Percentiles rank a stretch among this genome's conserved stretches.
phyloP scores from a whole-genome alignment of 2,113 vertebrate genomes.

The Pongo abelii region DNA sequence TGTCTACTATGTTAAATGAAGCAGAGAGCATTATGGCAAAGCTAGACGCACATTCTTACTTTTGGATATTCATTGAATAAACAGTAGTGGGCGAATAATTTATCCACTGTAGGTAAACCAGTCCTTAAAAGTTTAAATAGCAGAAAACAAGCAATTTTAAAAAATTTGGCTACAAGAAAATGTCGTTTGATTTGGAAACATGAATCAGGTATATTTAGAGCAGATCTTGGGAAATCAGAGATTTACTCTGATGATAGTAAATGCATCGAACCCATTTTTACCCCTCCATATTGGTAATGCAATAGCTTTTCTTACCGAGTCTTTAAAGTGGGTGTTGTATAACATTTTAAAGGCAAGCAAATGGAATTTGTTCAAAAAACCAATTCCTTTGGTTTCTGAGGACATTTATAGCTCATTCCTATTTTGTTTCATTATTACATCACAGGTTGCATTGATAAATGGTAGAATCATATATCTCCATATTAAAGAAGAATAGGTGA shows the following conservation, averaged over 20 bases:
- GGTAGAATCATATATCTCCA: constrained; percentile 9
- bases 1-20: neutral
- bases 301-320: neutral
- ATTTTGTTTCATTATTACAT: constrained; percentile 53
- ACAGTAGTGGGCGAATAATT: neutral
- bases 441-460: neutral
- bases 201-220: neutral
- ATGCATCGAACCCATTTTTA: neutral
- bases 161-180: neutral
- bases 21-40: neutral
- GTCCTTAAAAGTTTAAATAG: constrained; percentile 19
- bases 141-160: neutral
- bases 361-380: neutral
- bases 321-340: neutral
- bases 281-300: neutral
- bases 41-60: neutral
- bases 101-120: neutral
- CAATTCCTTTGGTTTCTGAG: constrained; percentile 11
- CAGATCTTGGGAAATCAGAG: neutral
- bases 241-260: neutral
- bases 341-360: constrained; percentile 51
- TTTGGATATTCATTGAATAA: constrained; percentile 21
- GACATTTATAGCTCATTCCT: neutral
- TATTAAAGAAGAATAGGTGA: neutral
- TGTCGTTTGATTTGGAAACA: neutral